Evolutionary conservation across 2,888 invertebrate genomes (phyloP).

Genomic region (Epirrhoe tristata): DNA sequence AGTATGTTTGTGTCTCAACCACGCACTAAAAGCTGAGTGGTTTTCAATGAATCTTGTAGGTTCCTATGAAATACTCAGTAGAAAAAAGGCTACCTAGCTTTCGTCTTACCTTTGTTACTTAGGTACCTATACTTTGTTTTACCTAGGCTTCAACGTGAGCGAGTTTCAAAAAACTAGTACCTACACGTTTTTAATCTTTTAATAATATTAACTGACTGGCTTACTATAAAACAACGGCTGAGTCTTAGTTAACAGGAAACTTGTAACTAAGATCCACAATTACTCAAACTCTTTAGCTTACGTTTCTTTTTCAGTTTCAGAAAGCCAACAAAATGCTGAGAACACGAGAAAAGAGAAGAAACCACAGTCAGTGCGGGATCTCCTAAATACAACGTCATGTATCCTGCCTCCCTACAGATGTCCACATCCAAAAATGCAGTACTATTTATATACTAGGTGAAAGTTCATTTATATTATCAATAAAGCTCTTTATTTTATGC

Average conservation of each 20-base stretch:
- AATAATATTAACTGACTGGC: background rate
- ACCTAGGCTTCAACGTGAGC: no score
- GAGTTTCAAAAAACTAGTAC: no score
- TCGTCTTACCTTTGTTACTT: no score
- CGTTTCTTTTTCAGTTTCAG: constrained; percentile 63
- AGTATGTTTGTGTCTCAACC: no score
- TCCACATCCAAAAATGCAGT: constrained; percentile 93
- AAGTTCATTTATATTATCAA: constrained; percentile 3
- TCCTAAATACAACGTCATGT: constrained; percentile 92
- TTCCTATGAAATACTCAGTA: no score
- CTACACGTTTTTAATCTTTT: no score
- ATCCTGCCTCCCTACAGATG: constrained; percentile 92
- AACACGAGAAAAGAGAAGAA: constrained; percentile 68
- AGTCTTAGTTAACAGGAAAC: background rate
- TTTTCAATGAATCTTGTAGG: no score
- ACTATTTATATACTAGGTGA: constrained; percentile 92
- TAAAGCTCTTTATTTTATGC: no score
- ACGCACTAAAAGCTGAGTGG: no score
- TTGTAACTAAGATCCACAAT: background rate
- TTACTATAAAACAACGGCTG: background rate
- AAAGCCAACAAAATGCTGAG: constrained; percentile 66
- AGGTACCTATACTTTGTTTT: no score
- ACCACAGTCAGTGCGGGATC: constrained; percentile 86
- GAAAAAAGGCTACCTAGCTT: no score
- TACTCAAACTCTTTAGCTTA: background rate